Evolutionary conservation across 2,797 vertebrate species (phyloP), one percentile per base, ranked within the genome.

Genomic region (Gephyroberyx darwinii): DNA sequence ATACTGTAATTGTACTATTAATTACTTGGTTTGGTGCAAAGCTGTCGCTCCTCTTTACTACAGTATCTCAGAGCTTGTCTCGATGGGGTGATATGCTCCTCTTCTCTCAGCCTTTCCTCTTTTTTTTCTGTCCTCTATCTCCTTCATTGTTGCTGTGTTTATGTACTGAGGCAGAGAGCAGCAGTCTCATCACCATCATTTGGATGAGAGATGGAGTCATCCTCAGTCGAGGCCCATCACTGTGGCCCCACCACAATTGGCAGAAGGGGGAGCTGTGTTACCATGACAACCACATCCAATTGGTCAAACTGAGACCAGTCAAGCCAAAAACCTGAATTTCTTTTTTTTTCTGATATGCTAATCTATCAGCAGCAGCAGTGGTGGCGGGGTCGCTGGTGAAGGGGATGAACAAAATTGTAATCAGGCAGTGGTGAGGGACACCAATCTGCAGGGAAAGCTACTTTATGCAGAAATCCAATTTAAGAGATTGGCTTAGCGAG

Each of bases 401-500:
- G 71, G 65, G 52, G 35, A 14, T 62, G 66, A 59, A 53, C 81
- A 52, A 81, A 87, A 88, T 77, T 84, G 73, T 78, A 87, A 89
- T 83, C 84, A 86, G 82, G 82, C 73, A 75, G 83, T 79, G 83
- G 84, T 80, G 85, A 89, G 88, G 85, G 86, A 89, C 83, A 88
- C 71, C 86, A 82, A 85, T 87, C 87, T 89, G 69, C 76, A 71
- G 73, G 78, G 83, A 89, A 87, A 87, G 82, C 88, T 84, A 89
- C 84, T 90, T 87, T 82, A 90, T 88, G 81, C 86, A 90, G 81
- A 83, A 91, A 92, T 92, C 83, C 84, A 90, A 90, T 91, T 92
- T 89, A 85, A 85, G 71, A 89, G 86, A 90, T 88, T 88, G 89
- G 83, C 83, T 87, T 89, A 88, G 85, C 80, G 66, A 80, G 80